Conservation (phyloP, 2,797 vertebrate genomes). For the Sylvilagus floridanus region DNA sequence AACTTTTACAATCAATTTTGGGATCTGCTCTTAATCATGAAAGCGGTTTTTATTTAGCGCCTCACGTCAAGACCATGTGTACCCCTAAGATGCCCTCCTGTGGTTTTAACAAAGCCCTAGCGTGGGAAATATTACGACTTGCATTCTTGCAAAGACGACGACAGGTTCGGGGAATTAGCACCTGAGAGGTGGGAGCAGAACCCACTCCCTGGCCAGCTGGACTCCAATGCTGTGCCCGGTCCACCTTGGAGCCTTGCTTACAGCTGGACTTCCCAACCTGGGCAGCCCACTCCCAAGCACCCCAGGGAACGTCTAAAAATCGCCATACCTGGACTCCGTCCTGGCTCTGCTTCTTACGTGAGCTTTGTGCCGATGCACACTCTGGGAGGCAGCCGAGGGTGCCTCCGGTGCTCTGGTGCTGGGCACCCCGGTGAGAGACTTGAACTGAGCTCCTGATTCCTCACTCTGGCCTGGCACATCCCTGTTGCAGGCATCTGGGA, state of each 20-base stretch:
- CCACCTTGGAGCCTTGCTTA: rapidly evolving
- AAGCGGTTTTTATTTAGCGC: background rate
- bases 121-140: background rate
- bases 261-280: background rate
- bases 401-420: too few relatives aligned
- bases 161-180: background rate
- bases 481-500: too few relatives aligned
- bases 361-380: too few relatives aligned
- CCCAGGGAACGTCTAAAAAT: background rate
- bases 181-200: background rate
- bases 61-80: background rate
- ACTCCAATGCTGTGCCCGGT: background rate
- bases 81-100: background rate
- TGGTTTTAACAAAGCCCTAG: background rate
- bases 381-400: too few relatives aligned
- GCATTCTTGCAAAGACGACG: background rate
- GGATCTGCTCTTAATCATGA: background rate
- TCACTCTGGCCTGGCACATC: too few relatives aligned
- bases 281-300: background rate
- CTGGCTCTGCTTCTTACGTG: too few relatives aligned
- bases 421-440: too few relatives aligned
- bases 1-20: background rate
- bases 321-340: background rate
- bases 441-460: too few relatives aligned
- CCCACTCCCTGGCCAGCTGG: background rate